Evolutionary conservation across 2,888 invertebrate genomes (phyloP).

Genomic region (Spilarctia lutea): DNA sequence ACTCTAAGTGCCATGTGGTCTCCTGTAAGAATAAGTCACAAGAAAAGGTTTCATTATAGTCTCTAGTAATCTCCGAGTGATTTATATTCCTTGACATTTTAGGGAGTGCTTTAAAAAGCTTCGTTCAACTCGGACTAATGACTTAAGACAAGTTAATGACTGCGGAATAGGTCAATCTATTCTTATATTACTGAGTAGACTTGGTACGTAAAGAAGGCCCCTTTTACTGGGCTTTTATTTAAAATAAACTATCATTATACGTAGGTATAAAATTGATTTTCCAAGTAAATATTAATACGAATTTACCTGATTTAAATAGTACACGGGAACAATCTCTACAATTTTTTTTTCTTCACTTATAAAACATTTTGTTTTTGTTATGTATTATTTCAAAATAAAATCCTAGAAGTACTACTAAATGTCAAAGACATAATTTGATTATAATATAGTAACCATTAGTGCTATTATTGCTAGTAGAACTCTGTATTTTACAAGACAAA

Average conservation of each 20-base stretch:
- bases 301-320: no score
- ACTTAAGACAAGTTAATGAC: constrained; percentile 10
- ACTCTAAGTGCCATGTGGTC: not conserved
- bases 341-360: no score
- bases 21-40: not conserved
- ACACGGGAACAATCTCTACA: no score
- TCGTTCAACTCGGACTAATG: constrained; percentile 11
- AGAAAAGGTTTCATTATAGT: not conserved
- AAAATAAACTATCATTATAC: not conserved
- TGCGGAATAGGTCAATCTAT: constrained; percentile 13
- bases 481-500: no score
- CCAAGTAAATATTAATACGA: no score
- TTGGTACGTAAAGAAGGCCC: not conserved
- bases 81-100: constrained; percentile 14
- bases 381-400: no score
- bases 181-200: not conserved
- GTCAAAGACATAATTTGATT: no score
- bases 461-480: no score
- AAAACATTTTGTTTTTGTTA: no score
- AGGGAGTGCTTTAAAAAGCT: constrained; percentile 13
- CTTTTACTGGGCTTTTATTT: not conserved
- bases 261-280: not conserved
- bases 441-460: no score
- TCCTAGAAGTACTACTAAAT: no score
- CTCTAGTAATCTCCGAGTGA: not conserved